Base-by-base conservation (phyloP, 2,888 invertebrate species). In the Torymus texanus region DNA sequence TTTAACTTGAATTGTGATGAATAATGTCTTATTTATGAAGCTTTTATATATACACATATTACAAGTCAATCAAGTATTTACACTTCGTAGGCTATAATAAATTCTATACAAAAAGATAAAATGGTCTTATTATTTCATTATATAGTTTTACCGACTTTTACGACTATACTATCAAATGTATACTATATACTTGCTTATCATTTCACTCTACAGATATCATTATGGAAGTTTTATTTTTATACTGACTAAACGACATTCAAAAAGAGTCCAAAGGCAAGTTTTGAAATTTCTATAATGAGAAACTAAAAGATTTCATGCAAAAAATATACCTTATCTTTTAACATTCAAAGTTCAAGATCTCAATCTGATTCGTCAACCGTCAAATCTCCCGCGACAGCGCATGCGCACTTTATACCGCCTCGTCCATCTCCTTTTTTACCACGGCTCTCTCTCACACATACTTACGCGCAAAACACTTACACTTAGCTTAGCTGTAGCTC, bases 81-180 rank as follows among this genome's bases (percentile, higher is more conserved):
- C 71, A 74, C 68, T 70, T 71, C 75, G 77, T 77, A 80, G 70
- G 11, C 63, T 59, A 51, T 74, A 80, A 80, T 77, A 80, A 81
- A 78, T 51, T 79, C 24, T 76, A 58, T 63, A 75, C 63, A 24
- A 29, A 58, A 71, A 55, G 29, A 29, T 29, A 68, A 41, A 58
- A 53, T 41, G n/a, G 53, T 78, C 53, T 75, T 13, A 51, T 50
- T 18, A 50, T 18, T 62, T 67, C 21, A 21, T 61, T 68, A 56
- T 29, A 50, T n/a, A n/a, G n/a, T 50, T 53, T 24, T 61, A 24
- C 2, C 21, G 21, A 21, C 21, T 21, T 21, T 21, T 21, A 21
- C 21, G 21, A 29, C 3, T 3, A 29, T 29, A 29, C 3, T 29
- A 29, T 29, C 29, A 4, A 24, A 24, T 24, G 24, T 24, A 3